These are phyloP conservation scores for Xestia sexstrigata DNA, from an alignment of 2,888 invertebrate species.

Conservation along the genomic window DNA sequence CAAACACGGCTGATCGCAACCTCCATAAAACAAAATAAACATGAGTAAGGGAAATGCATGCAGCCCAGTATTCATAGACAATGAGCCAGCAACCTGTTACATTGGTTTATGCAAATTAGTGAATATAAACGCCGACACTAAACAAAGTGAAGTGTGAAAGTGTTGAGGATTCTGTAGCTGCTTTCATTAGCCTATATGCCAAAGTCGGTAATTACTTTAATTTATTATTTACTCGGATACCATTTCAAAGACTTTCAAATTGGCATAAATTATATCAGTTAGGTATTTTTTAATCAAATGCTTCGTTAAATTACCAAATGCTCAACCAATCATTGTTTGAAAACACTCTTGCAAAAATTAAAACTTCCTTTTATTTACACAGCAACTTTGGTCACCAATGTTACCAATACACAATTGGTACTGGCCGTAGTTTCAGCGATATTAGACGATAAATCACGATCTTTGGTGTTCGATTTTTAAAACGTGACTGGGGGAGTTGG, in stretches of 20 bases:
- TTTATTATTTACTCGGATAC: too few relatives aligned
- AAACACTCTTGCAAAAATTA: not conserved
- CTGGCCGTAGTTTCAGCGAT: slow-evolving; percentile 53
- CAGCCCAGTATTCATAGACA: not conserved
- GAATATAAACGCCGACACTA: not conserved
- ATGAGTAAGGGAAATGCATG: slow-evolving; percentile 8
- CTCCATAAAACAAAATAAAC: not conserved
- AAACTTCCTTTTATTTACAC: slow-evolving; percentile 23
- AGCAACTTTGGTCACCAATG: slow-evolving; percentile 34
- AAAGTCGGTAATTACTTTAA: not conserved
- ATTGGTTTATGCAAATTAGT: slow-evolving; percentile 27
- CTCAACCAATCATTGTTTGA: not conserved
- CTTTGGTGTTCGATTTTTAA: slow-evolving; percentile 55
- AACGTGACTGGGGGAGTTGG: slow-evolving; percentile 26
- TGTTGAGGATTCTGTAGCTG: not conserved
- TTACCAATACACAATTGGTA: slow-evolving; percentile 40
- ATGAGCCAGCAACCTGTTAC: slow-evolving; percentile 51
- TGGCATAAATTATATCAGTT: too few relatives aligned
- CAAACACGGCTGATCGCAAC: not conserved
- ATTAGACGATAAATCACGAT: slow-evolving; percentile 59
- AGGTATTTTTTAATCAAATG: not conserved
- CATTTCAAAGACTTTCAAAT: not conserved
- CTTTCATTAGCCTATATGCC: too few relatives aligned
- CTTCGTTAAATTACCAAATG: not conserved
- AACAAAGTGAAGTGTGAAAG: too few relatives aligned